Evolutionary conservation across 2,113 vertebrate species (phyloP).

Genomic region (Vimba vimba): DNA sequence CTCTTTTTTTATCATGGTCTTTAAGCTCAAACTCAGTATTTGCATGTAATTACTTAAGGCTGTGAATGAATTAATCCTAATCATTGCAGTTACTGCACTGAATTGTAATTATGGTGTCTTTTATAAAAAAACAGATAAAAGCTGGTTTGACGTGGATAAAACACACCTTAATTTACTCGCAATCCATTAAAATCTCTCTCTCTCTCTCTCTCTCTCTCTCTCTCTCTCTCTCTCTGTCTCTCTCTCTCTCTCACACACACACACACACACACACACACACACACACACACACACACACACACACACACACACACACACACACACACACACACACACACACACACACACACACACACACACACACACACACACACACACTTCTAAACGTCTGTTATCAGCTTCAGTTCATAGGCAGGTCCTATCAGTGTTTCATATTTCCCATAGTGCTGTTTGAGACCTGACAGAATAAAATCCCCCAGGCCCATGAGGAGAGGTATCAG

Average conservation of each 20-base stretch:
- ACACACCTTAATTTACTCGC: neutral
- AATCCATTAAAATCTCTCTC: neutral
- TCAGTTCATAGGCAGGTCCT: neutral
- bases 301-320: neutral
- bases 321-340: neutral
- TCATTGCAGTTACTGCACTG: neutral
- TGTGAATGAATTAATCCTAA: constrained; percentile 1
- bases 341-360: neutral
- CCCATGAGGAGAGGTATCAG: neutral
- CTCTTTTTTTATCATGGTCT: neutral
- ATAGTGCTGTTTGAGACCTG: constrained; percentile 14
- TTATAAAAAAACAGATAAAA: neutral
- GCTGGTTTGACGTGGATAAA: constrained; percentile 11
- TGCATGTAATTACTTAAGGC: neutral
- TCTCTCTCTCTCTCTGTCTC: too few relatives aligned
- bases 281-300: neutral
- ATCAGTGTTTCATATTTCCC: constrained; percentile 13
- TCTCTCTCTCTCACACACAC: neutral
- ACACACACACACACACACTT: neutral
- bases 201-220: neutral
- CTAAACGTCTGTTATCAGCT: neutral
- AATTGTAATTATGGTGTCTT: neutral
- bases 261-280: neutral
- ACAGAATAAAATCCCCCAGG: constrained; percentile 28
- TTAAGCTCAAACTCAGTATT: neutral